Evolutionary conservation across 2,888 invertebrate species (phyloP), one percentile per base, ranked within the genome.

Genomic region (Drosophila multiciliata): DNA sequence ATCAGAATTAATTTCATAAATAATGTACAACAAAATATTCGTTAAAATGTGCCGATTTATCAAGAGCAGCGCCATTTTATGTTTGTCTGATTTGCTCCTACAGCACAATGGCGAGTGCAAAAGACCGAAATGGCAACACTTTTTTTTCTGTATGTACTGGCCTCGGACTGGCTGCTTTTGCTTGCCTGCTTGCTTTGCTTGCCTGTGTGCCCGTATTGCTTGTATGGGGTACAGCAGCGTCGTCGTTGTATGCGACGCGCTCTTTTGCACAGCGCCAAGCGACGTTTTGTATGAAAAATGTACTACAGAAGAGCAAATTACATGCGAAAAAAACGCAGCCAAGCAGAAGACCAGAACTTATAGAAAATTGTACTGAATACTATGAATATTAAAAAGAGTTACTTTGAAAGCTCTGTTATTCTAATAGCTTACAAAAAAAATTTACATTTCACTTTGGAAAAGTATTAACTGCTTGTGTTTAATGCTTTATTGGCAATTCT

Each of bases 141-240:
- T 81, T 86, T 83, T 88, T 83, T 87, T 89, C 89, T 88, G 90
- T 85, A 90, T 85, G 87, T 80, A 81, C 82, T 76, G 69, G 67
- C 66, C 45, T 72, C 73, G 33, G 48, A 65, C 63, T 78, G 78
- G 55, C 78, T 74, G 78, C 23, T 26, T 67, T 78, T 74, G 78
- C 23, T 23, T 67, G 58, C 57, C 36, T 55, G 73, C 45, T 50
- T 64, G 64, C 50, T 53, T 45, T 66, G 55, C 40, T 35, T 63
- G 70, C 78, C 64, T 86, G 55, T 86, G 50, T 68, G 78, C 59
- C 58, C 60, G 62, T 84, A 64, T 15, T 45, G 23, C 45, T 45
- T 45, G 45, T 38, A 17, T 8, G 15, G 77, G 84, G 83, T 83
- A 90, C 83, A 90, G 83, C 83, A 88, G 63, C 57, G 81, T 77